phyloP scores from a whole-genome alignment of 1,140 invertebrate genomes.

The Eriosoma lanigerum region DNA sequence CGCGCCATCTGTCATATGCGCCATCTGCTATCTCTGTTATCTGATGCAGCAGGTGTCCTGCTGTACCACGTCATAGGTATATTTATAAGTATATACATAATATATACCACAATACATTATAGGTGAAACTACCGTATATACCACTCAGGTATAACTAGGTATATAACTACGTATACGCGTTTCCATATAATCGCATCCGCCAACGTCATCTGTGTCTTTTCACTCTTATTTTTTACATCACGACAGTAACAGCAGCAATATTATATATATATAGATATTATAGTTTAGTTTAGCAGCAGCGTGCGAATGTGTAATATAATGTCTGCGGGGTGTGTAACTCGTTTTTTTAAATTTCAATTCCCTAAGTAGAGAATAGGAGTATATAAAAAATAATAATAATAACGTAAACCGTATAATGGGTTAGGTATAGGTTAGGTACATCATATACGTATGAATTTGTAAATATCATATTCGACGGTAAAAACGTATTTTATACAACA shows the following conservation, averaged over 20 bases:
- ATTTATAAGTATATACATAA: background rate
- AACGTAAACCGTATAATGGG: too few species aligned
- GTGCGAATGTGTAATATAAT: too few species aligned
- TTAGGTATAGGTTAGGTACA: too few species aligned
- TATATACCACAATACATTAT: background rate
- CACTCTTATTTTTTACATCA: background rate
- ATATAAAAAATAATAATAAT: too few species aligned
- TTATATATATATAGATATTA: too few species aligned
- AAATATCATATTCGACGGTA: too few species aligned
- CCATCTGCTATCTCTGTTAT: constrained; percentile 49
- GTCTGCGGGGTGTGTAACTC: background rate
- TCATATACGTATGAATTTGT: too few species aligned
- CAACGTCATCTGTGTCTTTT: constrained; percentile 5
- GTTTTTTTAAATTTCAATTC: background rate
- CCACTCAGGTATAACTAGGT: background rate
- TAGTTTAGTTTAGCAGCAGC: too few species aligned
- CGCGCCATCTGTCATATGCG: constrained; percentile 30
- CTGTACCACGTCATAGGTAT: background rate
- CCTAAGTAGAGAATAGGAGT: too few species aligned
- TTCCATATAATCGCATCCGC: background rate
- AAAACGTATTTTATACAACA: too few species aligned
- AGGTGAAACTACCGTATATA: constrained; percentile 10
- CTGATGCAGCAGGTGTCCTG: constrained; percentile 44
- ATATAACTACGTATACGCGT: background rate
- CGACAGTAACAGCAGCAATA: too few species aligned